A percentile compares a stretch with the other conserved stretches of the same genome.
phyloP scores from a whole-genome alignment of 2,888 invertebrate genomes.

The Therioaphis trifolii region DNA sequence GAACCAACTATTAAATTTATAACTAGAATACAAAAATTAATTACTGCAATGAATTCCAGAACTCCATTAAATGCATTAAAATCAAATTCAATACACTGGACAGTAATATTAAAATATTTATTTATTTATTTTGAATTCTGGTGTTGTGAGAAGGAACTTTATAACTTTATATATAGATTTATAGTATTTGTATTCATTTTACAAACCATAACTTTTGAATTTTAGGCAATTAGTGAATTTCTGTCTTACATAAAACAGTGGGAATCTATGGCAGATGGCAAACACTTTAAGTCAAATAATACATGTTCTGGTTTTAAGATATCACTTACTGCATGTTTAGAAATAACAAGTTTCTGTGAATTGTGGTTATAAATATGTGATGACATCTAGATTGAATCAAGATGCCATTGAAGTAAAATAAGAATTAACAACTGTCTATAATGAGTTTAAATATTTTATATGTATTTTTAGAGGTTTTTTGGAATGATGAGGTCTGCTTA shows the following conservation, averaged over 20 bases:
- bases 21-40: slow-evolving; percentile 18
- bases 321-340: background rate
- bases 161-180: too few species aligned
- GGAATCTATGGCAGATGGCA: slow-evolving; percentile 3
- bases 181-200: background rate
- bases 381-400: slow-evolving; percentile 25
- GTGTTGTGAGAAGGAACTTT: too few species aligned
- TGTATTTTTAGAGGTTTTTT: slow-evolving; percentile 30
- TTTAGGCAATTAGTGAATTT: slow-evolving; percentile 2
- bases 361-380: background rate
- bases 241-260: background rate
- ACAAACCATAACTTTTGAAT: background rate
- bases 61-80: slow-evolving; percentile 18
- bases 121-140: too few species aligned
- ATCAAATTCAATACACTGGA: slow-evolving; percentile 1
- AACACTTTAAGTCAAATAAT: background rate
- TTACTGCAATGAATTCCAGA: slow-evolving; percentile 38
- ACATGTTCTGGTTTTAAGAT: slow-evolving; percentile 15
- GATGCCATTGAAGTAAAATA: slow-evolving; percentile 1
- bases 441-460: background rate
- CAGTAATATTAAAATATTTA: background rate
- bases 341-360: background rate
- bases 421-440: background rate
- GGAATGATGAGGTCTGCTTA: slow-evolving; percentile 28
- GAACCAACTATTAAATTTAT: slow-evolving; percentile 47